A percentile compares a stretch with the other conserved stretches of the same genome.
These are phyloP conservation scores for Thamnophis sirtalis DNA, from an alignment of 2,113 vertebrate species.

Conservation along the genomic window DNA sequence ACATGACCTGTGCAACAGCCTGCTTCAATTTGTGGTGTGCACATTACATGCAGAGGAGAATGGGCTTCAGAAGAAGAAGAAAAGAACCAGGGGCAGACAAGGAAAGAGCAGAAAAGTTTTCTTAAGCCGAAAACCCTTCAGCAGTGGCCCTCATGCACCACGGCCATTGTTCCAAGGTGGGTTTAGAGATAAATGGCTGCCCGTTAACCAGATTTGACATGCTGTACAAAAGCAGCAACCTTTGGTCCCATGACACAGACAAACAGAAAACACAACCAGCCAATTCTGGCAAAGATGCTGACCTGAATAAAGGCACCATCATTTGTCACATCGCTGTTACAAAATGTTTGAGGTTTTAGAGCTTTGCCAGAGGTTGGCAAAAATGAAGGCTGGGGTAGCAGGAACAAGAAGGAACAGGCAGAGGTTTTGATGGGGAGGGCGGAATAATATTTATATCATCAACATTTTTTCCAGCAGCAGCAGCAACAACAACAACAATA, in stretches of 20 bases:
- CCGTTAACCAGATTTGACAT: conserved; percentile 95
- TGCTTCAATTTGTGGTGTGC: conserved; percentile 62
- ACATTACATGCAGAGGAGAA: conserved; percentile 54
- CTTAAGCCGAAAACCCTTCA: conserved; percentile 56
- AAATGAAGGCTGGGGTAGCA: conserved; percentile 49
- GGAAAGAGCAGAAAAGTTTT: neutral
- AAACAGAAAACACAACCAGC: conserved; percentile 81
- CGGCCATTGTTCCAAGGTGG: conserved; percentile 76
- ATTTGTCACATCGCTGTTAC: conserved; percentile 83
- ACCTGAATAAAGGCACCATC: conserved; percentile 70
- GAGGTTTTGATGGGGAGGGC: neutral
- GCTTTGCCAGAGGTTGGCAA: conserved; percentile 66
- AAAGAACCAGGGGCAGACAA: neutral
- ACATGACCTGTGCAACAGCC: conserved; percentile 74
- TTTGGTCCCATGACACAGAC: conserved; percentile 86
- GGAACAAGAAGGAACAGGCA: neutral
- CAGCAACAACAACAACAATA: neutral
- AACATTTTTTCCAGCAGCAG: conserved; percentile 47
- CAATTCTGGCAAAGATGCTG: conserved; percentile 73
- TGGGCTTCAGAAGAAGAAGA: conserved; percentile 42
- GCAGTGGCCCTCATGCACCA: conserved; percentile 60
- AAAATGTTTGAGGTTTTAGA: conserved; percentile 77
- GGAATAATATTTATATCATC: conserved; percentile 54
- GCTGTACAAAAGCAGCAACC: conserved; percentile 89
- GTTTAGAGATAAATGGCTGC: conserved; percentile 86